Percentiles rank a stretch among this genome's conserved stretches.
Conservation (phyloP, 2,797 vertebrate genomes). For the Lophotriccus pileatus region DNA sequence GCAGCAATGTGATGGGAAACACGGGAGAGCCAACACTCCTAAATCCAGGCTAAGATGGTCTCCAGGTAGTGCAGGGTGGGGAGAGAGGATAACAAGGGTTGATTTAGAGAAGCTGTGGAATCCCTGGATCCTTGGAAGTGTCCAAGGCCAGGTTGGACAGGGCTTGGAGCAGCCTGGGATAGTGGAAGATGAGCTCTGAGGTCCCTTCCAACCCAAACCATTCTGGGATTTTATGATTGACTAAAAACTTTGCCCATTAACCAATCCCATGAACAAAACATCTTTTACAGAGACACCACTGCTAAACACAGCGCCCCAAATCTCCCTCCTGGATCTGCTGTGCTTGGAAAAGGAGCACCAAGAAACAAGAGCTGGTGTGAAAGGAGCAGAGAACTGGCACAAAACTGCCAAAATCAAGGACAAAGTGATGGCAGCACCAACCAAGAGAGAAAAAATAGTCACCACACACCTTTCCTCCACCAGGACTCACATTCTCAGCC, state of each 20-base stretch:
- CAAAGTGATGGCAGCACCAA: not conserved
- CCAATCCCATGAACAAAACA: rapidly evolving
- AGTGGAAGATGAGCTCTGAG: not conserved
- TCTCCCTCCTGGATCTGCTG: not conserved
- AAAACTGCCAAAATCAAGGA: not conserved
- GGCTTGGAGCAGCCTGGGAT: rapidly evolving
- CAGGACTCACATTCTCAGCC: not conserved
- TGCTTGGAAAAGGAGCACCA: not conserved
- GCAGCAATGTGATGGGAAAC: not conserved
- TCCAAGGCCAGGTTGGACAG: rapidly evolving
- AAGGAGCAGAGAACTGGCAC: not conserved
- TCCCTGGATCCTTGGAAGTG: not conserved
- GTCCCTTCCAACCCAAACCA: not conserved
- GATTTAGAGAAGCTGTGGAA: rapidly evolving
- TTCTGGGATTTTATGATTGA: not conserved
- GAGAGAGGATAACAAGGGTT: not conserved
- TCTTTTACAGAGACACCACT: not conserved
- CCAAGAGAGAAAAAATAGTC: not conserved
- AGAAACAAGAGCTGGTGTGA: not conserved
- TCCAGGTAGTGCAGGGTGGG: rapidly evolving
- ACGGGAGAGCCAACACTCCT: not conserved
- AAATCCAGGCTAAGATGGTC: rapidly evolving
- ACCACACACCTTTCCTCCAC: rapidly evolving
- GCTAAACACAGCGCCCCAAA: rapidly evolving
- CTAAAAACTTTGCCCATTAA: not conserved